Base-by-base conservation (phyloP, 37 sponge, comb jelly and placozoan genomes). In the Chondrilla cf. caribensis region DNA sequence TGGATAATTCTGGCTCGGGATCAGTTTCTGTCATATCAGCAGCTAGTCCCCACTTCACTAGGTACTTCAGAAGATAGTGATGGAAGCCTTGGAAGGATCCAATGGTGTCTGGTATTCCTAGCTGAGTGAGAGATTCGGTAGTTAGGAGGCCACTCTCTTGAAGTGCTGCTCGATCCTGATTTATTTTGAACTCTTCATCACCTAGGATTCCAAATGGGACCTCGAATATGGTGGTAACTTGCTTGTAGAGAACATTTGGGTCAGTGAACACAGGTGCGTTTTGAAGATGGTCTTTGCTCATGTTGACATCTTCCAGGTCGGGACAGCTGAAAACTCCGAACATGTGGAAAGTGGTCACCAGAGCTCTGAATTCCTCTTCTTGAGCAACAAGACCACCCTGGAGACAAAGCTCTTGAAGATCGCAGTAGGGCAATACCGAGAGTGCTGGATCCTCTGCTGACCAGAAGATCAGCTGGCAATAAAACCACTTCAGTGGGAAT, bases 341-440 rank as follows among this genome's bases (percentile, higher is more conserved):
- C 33, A 67, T 28, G 35, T 67, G 68, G 68, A 67, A 67, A 31
- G 68, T 67, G 68, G 33, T 28, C 31, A 67, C 68, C 28, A 67
- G 29, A 18, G 68, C 68, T 29, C 68, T 28, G 33, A 67, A 67
- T 32, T 67, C 68, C 17, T 8, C 68, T 31, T 5, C 29, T 17
- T 29, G 31, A 29, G 68, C 2, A 67, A 67, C 35, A 33, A 67
- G 1, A 33, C 32, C 68, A 28, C 35, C 68, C 33, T 67, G 26
- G 1, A 6, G 68, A 33, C 68, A 67, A 1, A 67, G 68, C n/a
- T n/a, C 68, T 67, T 67, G 68, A 29, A 67, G 68, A 33, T 67
- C 4, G 33, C 31, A 28, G 35, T 67, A 67, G 35, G 68, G 29
- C 17, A 67, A 32, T 33, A 28, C 68, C 1, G 17, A 33, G 33